Percentiles rank a stretch among this genome's conserved stretches.
Conservation (phyloP, 2,888 invertebrate genomes). For the Apoda limacodes region DNA sequence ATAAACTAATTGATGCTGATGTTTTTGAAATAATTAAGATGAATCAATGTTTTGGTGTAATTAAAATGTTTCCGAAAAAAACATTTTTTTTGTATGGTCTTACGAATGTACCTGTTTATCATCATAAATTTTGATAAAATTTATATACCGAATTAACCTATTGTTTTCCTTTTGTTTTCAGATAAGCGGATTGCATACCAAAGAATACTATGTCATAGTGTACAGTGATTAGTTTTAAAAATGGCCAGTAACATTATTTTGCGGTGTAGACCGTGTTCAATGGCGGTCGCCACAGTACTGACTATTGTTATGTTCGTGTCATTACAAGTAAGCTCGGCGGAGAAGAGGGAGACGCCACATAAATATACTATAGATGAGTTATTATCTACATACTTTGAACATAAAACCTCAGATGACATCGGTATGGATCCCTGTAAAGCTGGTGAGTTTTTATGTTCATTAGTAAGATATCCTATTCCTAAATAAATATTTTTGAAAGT, state of each 20-base stretch:
- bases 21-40: too few relatives aligned
- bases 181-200: conserved; percentile 24
- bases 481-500: too few relatives aligned
- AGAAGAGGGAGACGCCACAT: conserved; percentile 45
- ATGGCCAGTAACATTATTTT: conserved; percentile 37
- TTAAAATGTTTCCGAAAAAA: too few relatives aligned
- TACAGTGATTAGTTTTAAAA: conserved; percentile 26
- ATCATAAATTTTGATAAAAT: too few relatives aligned
- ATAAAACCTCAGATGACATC: conserved; percentile 78
- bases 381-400: conserved; percentile 72
- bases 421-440: conserved; percentile 91
- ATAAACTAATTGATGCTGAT: too few relatives aligned
- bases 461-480: too few relatives aligned
- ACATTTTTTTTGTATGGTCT: too few relatives aligned
- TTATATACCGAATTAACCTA: too few relatives aligned
- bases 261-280: conserved; percentile 31
- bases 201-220: conserved; percentile 45
- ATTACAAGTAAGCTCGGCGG: conserved; percentile 31
- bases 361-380: conserved; percentile 78
- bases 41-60: too few relatives aligned
- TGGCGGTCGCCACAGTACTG: conserved; percentile 36
- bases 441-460: conserved; percentile 74
- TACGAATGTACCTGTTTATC: too few relatives aligned
- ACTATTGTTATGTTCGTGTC: conserved; percentile 32
- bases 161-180: conserved; percentile 39